phyloP scores from a whole-genome alignment of 2,797 vertebrate species.

The Pseudotriccus pelzelni region DNA sequence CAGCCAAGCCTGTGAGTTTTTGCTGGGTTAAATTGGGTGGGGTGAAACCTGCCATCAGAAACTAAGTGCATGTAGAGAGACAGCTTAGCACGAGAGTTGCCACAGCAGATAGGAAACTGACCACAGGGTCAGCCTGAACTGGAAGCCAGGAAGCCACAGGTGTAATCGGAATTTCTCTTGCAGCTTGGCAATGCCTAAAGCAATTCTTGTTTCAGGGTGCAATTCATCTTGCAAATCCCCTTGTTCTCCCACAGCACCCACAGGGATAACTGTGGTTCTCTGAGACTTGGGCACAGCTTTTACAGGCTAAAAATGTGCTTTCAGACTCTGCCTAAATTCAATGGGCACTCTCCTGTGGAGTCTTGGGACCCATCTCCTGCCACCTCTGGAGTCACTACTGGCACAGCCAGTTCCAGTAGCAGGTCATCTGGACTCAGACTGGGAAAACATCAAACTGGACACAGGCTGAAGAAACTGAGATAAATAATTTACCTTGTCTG shows the following conservation, averaged over 20 bases:
- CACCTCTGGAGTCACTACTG: not conserved
- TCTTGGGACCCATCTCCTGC: not conserved
- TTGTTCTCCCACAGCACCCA: not conserved
- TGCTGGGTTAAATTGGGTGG: not conserved
- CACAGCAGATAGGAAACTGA: not conserved
- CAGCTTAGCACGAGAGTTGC: not conserved
- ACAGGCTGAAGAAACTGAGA: not conserved
- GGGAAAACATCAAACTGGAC: not conserved
- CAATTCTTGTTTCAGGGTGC: not conserved
- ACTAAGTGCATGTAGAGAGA: not conserved
- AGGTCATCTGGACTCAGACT: not conserved
- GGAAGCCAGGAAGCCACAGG: not conserved
- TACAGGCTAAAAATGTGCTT: not conserved
- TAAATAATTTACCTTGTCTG: not conserved
- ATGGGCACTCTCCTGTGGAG: not conserved
- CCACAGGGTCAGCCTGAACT: not conserved
- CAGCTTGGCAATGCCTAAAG: not conserved
- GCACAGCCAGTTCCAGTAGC: not conserved
- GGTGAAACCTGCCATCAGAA: not conserved
- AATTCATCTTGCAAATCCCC: not conserved
- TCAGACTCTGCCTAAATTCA: not conserved
- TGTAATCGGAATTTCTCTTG: not conserved
- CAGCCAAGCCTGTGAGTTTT: not conserved
- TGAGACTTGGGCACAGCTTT: not conserved
- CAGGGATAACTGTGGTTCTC: accelerated